Evolutionary conservation across 2,888 invertebrate species (phyloP), one percentile per base, ranked within the genome.

Genomic region (Eupithecia insigniata): DNA sequence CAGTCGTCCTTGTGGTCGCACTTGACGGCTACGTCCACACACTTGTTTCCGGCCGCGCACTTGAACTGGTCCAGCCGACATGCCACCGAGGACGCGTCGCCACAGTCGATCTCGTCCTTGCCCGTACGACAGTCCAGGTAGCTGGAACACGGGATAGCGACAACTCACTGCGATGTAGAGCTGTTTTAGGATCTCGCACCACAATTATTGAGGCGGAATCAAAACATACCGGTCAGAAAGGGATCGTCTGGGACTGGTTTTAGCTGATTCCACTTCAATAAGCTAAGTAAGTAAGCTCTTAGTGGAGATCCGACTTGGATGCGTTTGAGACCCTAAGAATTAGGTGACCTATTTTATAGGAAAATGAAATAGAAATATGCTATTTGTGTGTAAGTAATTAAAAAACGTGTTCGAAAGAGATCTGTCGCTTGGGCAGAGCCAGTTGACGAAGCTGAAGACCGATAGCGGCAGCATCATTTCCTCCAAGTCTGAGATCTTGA

Each of bases 1-100:
- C 98, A 98, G 91, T 98, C 98, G 89, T 98, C 97, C 87, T 96
- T 96, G 90, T 98, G 98, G 92, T 98, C 98, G 89, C 98, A 98
- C 83, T 96, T 95, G 80, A 95, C 93, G 28, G 95, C 87, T 69
- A 95, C 95, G 84, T 98, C 98, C 78, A 98, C 95, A 89, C 98
- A 98, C 83, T 96, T 96, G 85, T 96, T 96, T 60, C 97, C 97
- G 81, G 96, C 95, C 79, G 96, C 96, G 89, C 98, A 98, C 62
- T 97, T 95, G 92, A 97, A 98, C 93, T 98, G 98, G 91, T 98
- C 97, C 83, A 98, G 94, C 32, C 96, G 95, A 84, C 98, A 98
- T 58, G 96, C 92, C 16, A 95, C 90, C 46, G 83, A 65, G n/a
- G 61, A 10, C 73, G 85, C 84, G 6, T 95, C 96, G 1, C 95